Evolutionary conservation across 2,797 vertebrate species (phyloP).

Genomic region (Sebastes minor): DNA sequence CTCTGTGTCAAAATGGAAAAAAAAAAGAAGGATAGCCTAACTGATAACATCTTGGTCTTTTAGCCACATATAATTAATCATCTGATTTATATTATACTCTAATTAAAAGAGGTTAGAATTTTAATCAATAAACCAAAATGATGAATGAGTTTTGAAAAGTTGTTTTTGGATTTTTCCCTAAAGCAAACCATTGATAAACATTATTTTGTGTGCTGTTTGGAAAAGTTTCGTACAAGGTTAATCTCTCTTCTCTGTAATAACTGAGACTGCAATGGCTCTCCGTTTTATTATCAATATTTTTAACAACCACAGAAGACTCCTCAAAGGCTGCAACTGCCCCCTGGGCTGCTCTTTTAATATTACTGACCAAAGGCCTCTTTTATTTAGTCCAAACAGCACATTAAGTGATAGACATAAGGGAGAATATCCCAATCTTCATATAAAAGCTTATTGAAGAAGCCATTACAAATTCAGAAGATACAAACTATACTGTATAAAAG

Average conservation of each 20-base stretch:
- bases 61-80: background rate
- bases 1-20: too few species aligned
- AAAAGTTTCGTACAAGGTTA: background rate
- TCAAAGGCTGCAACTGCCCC: constrained; percentile 43
- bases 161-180: background rate
- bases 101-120: background rate
- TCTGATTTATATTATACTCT: background rate
- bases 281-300: constrained; percentile 55
- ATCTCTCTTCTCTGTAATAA: constrained; percentile 26
- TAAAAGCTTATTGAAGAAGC: constrained; percentile 34
- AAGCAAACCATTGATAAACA: background rate
- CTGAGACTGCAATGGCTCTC: background rate
- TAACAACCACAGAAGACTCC: constrained; percentile 47
- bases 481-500: background rate
- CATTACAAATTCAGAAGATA: background rate
- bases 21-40: too few species aligned
- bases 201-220: background rate
- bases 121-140: background rate
- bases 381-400: constrained; percentile 59
- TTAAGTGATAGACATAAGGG: constrained; percentile 34
- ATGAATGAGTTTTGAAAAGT: background rate
- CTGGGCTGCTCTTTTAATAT: constrained; percentile 66
- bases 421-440: constrained; percentile 38
- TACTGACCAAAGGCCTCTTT: constrained; percentile 60
- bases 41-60: background rate